A percentile compares a stretch with the other conserved stretches of the same genome.
Evolutionary conservation across 1,140 invertebrate genomes (phyloP).

Genomic region (Drosophila insularis): DNA sequence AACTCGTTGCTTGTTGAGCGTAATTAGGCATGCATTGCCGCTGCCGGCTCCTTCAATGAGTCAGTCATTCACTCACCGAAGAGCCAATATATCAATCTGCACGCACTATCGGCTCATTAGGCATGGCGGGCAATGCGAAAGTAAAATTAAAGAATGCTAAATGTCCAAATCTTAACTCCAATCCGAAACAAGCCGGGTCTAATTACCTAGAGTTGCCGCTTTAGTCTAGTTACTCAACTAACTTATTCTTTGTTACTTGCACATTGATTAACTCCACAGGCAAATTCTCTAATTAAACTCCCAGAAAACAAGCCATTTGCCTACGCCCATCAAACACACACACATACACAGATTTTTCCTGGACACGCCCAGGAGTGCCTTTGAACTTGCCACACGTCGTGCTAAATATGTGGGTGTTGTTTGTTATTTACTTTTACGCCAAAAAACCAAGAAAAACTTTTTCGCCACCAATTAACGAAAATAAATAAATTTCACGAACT

Average conservation of each 20-base stretch:
- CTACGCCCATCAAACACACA: slow-evolving; percentile 29
- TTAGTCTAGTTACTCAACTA: neutral
- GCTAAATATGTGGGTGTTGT: slow-evolving; percentile 20
- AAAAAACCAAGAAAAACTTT: slow-evolving; percentile 31
- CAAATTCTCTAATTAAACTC: slow-evolving; percentile 37
- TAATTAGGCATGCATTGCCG: slow-evolving; percentile 64
- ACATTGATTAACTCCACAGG: slow-evolving; percentile 14
- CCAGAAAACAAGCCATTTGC: slow-evolving; percentile 1
- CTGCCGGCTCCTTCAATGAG: slow-evolving; percentile 53
- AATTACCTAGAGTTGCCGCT: neutral
- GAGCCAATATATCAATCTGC: slow-evolving; percentile 45
- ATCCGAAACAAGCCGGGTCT: neutral
- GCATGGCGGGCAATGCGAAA: slow-evolving; percentile 35
- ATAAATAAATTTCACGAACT: slow-evolving; percentile 47
- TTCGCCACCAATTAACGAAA: slow-evolving; percentile 60
- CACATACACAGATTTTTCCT: slow-evolving; percentile 22
- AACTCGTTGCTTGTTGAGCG: slow-evolving; percentile 49
- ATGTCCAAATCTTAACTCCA: slow-evolving; percentile 36
- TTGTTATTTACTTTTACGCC: slow-evolving; percentile 37
- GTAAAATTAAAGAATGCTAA: slow-evolving; percentile 11
- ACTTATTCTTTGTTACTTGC: neutral
- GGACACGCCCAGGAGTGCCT: slow-evolving; percentile 37
- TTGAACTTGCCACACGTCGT: slow-evolving; percentile 43
- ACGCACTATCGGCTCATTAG: slow-evolving; percentile 47
- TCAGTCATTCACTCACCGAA: slow-evolving; percentile 52